A percentile compares a stretch with the other conserved stretches of the same genome.
Conservation (phyloP, 2,113 vertebrate species). For the Megalops atlanticus region DNA sequence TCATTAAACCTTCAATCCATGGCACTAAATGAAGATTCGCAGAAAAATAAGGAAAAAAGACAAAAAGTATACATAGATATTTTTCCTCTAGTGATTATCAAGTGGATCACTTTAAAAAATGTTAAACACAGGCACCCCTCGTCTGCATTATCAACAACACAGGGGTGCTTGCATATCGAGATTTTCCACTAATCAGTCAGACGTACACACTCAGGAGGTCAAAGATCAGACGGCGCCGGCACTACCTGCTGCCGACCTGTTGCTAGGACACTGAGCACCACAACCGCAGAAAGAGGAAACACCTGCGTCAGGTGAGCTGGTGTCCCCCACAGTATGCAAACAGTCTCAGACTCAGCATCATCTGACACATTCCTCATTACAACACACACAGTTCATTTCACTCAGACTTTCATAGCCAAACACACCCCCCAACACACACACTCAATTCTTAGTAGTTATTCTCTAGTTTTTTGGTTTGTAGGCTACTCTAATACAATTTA, state of each 20-base stretch:
- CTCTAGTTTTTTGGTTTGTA: not conserved
- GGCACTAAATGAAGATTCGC: not conserved
- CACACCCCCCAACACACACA: not conserved
- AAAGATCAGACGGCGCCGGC: not conserved
- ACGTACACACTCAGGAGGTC: not conserved
- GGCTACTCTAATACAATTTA: not conserved
- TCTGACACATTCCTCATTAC: not conserved
- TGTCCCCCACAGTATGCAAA: not conserved
- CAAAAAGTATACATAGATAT: not conserved
- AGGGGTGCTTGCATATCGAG: not conserved
- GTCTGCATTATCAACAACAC: not conserved
- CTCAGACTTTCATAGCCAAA: not conserved
- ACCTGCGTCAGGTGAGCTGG: not conserved
- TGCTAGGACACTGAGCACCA: not conserved
- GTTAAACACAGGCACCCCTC: not conserved
- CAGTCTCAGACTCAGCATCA: not conserved
- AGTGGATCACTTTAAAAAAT: not conserved
- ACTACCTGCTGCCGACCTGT: not conserved
- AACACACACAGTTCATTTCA: not conserved
- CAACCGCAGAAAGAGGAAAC: not conserved
- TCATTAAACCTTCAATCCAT: conserved; percentile 7
- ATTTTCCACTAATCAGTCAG: not conserved
- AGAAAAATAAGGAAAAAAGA: not conserved
- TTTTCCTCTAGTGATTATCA: not conserved
- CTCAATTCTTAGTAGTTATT: not conserved